Evolutionary conservation across 2,113 vertebrate genomes (phyloP).

Genomic region (Catagonus wagneri): DNA sequence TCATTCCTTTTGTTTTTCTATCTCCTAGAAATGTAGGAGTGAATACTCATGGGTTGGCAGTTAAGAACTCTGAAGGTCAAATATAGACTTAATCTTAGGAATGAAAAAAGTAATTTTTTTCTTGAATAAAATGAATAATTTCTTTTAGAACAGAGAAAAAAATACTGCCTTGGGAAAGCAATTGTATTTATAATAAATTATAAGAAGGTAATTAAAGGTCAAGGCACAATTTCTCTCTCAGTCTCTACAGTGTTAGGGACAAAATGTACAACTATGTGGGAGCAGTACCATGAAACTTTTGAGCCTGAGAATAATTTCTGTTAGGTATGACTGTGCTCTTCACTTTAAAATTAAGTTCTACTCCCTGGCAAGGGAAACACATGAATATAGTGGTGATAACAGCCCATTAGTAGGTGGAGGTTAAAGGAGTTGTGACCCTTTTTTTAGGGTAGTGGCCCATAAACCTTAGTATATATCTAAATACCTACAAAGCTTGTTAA

Average conservation of each 20-base stretch:
- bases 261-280: background rate
- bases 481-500: background rate
- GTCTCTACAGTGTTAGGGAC: background rate
- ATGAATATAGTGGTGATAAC: background rate
- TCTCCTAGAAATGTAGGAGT: background rate
- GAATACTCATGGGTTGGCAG: background rate
- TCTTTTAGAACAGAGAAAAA: background rate
- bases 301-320: background rate
- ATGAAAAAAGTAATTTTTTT: slow-evolving; percentile 14
- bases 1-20: background rate
- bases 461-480: background rate
- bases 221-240: background rate
- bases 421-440: background rate
- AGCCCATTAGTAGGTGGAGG: background rate
- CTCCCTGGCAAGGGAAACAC: background rate
- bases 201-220: background rate
- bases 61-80: background rate
- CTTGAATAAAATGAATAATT: background rate
- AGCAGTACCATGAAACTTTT: background rate
- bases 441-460: background rate
- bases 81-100: background rate
- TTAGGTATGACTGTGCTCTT: background rate
- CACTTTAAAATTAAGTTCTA: background rate
- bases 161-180: background rate
- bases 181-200: background rate